Base-by-base conservation (phyloP, 2,797 vertebrate species). In the Hyperoplus lanceolatus region DNA sequence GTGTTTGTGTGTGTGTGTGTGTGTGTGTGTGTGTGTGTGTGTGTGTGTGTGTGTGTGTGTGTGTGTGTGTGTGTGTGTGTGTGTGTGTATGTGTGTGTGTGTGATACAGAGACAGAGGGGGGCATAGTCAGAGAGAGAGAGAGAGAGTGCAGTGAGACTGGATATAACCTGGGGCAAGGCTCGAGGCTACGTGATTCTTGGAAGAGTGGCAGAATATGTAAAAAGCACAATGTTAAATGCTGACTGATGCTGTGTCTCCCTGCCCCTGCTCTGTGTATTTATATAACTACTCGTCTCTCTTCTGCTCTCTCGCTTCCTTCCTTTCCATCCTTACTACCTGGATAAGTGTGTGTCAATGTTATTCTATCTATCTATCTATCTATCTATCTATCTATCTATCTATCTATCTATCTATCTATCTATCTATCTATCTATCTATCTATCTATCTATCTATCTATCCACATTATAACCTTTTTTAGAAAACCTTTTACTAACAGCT, bases 121-220 rank as follows among this genome's bases (percentile, higher is more conserved):
- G 29, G 29, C 3, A 29, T 29, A 29, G 29, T 3, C 29, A 4
- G 39, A 13, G 54, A n/a, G 36, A 18, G 43, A 58, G 56, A 55
- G 63, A 36, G 68, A 51, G 21, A 74, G 58, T 50, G 49, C 65
- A 43, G 63, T 63, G 75, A 79, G 85, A 78, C 51, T 71, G 81
- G 68, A 82, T 87, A 82, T 90, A 88, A 89, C 92, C 90, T 73
- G 64, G 64, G 89, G 93, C 90, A 81, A 87, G 60, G 81, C 91
- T 90, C 4, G 41, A 88, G 92, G 92, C 89, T 57, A 86, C 91
- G 89, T 93, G 84, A 59, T 85, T 91, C 82, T 84, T 85, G 84
- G 77, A 86, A 80, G 85, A 92, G 83, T 80, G 64, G 82, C 86
- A 90, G 87, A 83, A 87, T 88, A 87, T 83, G 82, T 88, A 90